Conservation (phyloP, 2,888 invertebrate genomes). For the Syritta pipiens region DNA sequence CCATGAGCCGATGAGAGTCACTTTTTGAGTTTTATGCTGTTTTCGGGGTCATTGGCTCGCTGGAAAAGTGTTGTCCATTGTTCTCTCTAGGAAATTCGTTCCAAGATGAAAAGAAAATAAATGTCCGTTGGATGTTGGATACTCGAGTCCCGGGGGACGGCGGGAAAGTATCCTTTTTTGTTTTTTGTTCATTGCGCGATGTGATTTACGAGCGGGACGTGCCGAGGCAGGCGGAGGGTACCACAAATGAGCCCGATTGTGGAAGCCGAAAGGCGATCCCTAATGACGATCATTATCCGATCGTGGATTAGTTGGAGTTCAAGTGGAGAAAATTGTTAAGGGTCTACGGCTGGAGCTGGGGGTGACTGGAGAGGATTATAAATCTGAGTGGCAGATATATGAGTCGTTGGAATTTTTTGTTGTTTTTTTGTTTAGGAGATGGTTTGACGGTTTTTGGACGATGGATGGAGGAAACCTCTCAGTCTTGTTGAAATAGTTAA, state of each 20-base stretch:
- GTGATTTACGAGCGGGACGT: slow-evolving; percentile 30
- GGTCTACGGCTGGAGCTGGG: not conserved
- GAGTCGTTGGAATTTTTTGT: not conserved
- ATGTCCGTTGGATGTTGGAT: slow-evolving; percentile 8
- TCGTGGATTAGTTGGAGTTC: slow-evolving; percentile 40
- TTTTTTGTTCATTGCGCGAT: slow-evolving; percentile 1
- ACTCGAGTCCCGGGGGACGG: not conserved
- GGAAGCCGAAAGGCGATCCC: slow-evolving; percentile 8
- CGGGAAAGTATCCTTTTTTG: slow-evolving; percentile 34
- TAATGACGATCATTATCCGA: slow-evolving; percentile 55
- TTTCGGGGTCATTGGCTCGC: slow-evolving; percentile 58
- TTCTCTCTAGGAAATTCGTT: slow-evolving; percentile 59
- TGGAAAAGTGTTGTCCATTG: slow-evolving; percentile 60
- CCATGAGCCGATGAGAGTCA: slow-evolving; percentile 14
- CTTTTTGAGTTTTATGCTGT: slow-evolving; percentile 40
- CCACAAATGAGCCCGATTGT: not conserved
- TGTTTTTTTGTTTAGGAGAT: not conserved
- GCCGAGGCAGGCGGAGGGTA: not conserved
- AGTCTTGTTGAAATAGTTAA: too few species aligned
- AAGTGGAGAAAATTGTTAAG: slow-evolving; percentile 45
- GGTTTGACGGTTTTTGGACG: not conserved
- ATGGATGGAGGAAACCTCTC: too few species aligned
- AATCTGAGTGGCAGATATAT: not conserved
- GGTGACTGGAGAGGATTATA: not conserved
- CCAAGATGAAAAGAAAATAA: slow-evolving; percentile 64